Conservation (phyloP, 2,888 invertebrate genomes). For the Zootermopsis nevadensis region DNA sequence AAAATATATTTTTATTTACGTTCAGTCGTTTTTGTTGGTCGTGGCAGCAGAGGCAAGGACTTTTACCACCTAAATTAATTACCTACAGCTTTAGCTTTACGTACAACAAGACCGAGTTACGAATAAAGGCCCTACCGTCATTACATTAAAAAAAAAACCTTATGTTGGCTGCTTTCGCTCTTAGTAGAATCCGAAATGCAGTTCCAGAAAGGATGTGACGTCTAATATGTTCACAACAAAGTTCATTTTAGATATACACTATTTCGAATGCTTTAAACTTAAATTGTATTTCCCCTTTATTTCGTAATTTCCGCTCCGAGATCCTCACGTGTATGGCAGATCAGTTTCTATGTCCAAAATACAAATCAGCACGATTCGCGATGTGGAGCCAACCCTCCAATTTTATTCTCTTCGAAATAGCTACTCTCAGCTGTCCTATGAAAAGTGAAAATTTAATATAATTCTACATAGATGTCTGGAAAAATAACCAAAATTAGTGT, state of each 20-base stretch:
- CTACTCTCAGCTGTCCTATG: too few relatives aligned
- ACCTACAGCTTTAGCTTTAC: not conserved
- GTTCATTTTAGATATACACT: not conserved
- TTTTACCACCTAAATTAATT: slow-evolving; percentile 21
- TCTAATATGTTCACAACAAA: slow-evolving; percentile 18
- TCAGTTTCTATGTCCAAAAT: too few relatives aligned
- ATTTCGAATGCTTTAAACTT: not conserved
- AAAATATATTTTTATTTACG: slow-evolving; percentile 10
- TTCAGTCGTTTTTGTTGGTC: not conserved
- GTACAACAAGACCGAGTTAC: not conserved
- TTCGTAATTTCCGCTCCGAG: not conserved
- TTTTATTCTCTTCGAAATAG: too few relatives aligned
- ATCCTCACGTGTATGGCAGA: not conserved
- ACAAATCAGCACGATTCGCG: too few relatives aligned
- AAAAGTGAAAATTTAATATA: too few relatives aligned
- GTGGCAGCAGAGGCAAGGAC: slow-evolving; percentile 6
- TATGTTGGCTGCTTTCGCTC: not conserved
- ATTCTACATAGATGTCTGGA: too few relatives aligned
- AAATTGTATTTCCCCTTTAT: slow-evolving; percentile 8
- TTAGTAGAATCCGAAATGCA: slow-evolving; percentile 26
- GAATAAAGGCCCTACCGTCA: not conserved
- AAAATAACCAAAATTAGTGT: too few relatives aligned
- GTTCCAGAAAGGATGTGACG: slow-evolving; percentile 21
- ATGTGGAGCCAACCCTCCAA: too few relatives aligned
- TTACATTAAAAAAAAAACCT: slow-evolving; percentile 31